phyloP scores from a whole-genome alignment of 2,113 vertebrate genomes.

The Mobula birostris region DNA sequence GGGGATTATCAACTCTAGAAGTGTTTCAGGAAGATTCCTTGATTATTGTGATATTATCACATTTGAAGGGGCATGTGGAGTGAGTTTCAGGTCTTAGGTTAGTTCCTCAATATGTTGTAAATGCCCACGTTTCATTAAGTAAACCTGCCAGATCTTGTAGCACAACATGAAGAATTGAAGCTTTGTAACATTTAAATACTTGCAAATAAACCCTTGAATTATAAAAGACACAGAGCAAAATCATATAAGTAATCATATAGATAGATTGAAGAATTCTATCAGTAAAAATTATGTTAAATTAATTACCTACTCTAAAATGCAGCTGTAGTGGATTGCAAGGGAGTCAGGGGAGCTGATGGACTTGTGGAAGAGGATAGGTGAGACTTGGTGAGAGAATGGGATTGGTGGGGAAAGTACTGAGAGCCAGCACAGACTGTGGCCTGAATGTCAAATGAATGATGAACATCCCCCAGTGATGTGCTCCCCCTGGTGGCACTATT shows the following conservation, averaged over 20 bases:
- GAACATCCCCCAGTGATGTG: background rate
- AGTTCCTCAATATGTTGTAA: background rate
- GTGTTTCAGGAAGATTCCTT: background rate
- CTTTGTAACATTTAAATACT: background rate
- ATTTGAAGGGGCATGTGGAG: background rate
- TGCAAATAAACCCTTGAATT: background rate
- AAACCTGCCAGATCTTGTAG: background rate
- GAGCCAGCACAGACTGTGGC: too few relatives aligned
- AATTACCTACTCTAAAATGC: too few relatives aligned
- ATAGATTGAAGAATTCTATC: background rate
- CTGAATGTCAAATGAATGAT: too few relatives aligned
- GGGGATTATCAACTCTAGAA: background rate
- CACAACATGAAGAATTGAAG: background rate
- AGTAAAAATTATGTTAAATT: background rate
- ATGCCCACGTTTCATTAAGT: background rate
- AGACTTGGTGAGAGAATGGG: too few relatives aligned
- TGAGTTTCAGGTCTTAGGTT: background rate
- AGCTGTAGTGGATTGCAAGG: too few relatives aligned
- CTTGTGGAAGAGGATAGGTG: too few relatives aligned
- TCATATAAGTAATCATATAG: background rate
- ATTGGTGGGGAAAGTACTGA: too few relatives aligned
- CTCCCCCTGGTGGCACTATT: conserved; percentile 3
- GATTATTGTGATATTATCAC: background rate
- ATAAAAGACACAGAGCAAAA: background rate
- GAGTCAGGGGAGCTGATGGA: too few relatives aligned